These are phyloP conservation scores for Diadumene lineata DNA, from an alignment of 92 coral and sea anemone genomes.

Conservation along the genomic window DNA sequence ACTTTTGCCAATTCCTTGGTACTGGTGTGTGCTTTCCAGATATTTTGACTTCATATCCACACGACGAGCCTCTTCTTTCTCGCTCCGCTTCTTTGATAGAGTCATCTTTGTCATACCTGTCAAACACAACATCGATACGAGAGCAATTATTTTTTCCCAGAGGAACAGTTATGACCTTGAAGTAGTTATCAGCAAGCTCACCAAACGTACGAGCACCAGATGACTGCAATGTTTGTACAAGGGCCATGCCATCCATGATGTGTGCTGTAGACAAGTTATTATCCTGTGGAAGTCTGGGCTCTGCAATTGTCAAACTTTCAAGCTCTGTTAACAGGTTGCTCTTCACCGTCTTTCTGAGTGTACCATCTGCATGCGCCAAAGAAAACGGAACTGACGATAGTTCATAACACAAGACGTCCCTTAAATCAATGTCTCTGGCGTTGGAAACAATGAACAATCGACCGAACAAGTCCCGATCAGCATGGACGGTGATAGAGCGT, in stretches of 20 bases:
- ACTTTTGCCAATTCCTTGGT: constrained; percentile 30
- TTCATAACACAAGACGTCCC: constrained; percentile 44
- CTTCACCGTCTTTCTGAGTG: constrained; percentile 36
- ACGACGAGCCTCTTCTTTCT: constrained; percentile 54
- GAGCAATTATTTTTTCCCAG: constrained; percentile 23
- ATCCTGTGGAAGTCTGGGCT: constrained; percentile 32
- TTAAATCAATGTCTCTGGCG: constrained; percentile 34
- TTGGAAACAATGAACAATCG: constrained; percentile 38
- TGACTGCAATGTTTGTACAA: constrained; percentile 40
- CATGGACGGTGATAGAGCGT: no score
- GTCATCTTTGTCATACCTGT: background rate
- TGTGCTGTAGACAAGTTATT: constrained; percentile 5
- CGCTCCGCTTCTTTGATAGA: constrained; percentile 1
- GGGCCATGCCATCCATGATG: constrained; percentile 50
- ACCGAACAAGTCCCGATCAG: no score
- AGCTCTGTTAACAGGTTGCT: constrained; percentile 35
- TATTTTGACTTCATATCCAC: background rate
- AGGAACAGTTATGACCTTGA: constrained; percentile 15
- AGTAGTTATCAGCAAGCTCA: constrained; percentile 37
- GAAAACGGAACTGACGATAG: constrained; percentile 42
- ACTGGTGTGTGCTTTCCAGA: background rate
- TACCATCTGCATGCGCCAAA: constrained; percentile 57
- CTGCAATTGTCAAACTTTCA: constrained; percentile 12
- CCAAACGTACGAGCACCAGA: constrained; percentile 47
- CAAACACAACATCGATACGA: constrained; percentile 12